Conservation (phyloP, 2,888 invertebrate genomes). For the Hoplodrina blanda region DNA sequence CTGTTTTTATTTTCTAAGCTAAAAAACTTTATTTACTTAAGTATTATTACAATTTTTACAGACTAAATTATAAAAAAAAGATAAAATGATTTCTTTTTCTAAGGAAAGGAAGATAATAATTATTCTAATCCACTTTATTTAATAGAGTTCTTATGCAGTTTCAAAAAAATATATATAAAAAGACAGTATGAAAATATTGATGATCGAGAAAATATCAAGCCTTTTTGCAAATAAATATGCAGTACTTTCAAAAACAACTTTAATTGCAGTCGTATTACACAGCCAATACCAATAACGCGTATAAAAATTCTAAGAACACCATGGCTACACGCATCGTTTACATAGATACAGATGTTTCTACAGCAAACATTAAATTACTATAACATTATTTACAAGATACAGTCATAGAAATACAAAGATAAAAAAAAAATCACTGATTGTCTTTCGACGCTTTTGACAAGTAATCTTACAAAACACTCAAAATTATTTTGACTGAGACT, state of each 20-base stretch:
- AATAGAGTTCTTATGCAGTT: too few relatives aligned
- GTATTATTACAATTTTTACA: too few relatives aligned
- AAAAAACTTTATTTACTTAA: too few relatives aligned
- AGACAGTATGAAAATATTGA: too few relatives aligned
- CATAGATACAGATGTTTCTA: constrained; percentile 66
- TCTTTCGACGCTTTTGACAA: not conserved
- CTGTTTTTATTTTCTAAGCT: too few relatives aligned
- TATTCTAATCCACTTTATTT: too few relatives aligned
- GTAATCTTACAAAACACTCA: constrained; percentile 1
- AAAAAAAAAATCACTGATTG: not conserved
- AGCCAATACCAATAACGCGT: constrained; percentile 38
- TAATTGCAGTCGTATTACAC: constrained; percentile 1
- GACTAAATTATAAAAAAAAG: too few relatives aligned
- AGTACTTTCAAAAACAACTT: constrained; percentile 4
- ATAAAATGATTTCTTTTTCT: too few relatives aligned
- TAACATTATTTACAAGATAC: not conserved
- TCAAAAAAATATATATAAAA: too few relatives aligned
- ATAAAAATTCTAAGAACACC: constrained; percentile 44
- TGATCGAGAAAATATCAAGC: not conserved
- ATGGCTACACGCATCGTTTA: constrained; percentile 19
- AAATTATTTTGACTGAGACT: not conserved
- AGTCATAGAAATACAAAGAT: not conserved
- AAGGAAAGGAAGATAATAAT: too few relatives aligned
- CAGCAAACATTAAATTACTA: constrained; percentile 52
- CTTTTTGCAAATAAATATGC: not conserved